Base-by-base conservation (phyloP, 2,888 invertebrate species). In the Netelia inedita region DNA sequence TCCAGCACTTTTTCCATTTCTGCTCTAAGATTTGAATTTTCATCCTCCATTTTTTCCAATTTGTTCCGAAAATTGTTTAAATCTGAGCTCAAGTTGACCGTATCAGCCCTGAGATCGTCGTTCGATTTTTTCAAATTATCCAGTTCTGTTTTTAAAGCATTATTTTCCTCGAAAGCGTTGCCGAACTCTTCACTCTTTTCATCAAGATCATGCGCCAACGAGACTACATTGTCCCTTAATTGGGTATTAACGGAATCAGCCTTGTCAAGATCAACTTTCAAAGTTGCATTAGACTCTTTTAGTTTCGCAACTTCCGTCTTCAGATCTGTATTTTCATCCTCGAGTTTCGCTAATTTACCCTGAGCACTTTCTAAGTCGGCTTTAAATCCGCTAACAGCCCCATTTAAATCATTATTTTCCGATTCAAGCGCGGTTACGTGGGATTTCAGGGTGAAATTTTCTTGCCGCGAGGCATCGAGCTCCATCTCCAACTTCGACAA, bases 351-450 rank as follows among this genome's bases (percentile, higher is more conserved):
- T 73, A 85, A 74, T 79, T 83, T 75, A 10, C 55, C 21, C 3
- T 74, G 79, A 21, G 63, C 53, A 55, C 71, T 68, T 65, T 68
- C 83, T 14, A 85, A 75, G 66, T 85, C 71, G 11, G 11, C 80
- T 74, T 23, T 66, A 19, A 79, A 65, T 43, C 78, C 69, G 46
- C 46, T 43, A 43, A 43, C 66, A 10, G 61, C 23, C 3, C 43
- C n/a, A 10, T 87, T 87, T 50, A 88, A 72, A 10, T 69, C 83
- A 55, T 83, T 66, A 50, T 85, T 85, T 68, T 83, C 65, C 23
- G 80, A 79, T 63, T 57, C 41, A 28, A 86, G 46, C 9, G 61
- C 72, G 14, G 82, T 78, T 3, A 71, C 69, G 28, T 69, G 61
- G 8, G 82, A 68, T 68, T 71, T 76, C 35, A 86, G 66, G 1